Percentiles rank a stretch among this genome's conserved stretches.
Conservation (phyloP, 2,113 vertebrate genomes). For the Aegotheles bennettii region DNA sequence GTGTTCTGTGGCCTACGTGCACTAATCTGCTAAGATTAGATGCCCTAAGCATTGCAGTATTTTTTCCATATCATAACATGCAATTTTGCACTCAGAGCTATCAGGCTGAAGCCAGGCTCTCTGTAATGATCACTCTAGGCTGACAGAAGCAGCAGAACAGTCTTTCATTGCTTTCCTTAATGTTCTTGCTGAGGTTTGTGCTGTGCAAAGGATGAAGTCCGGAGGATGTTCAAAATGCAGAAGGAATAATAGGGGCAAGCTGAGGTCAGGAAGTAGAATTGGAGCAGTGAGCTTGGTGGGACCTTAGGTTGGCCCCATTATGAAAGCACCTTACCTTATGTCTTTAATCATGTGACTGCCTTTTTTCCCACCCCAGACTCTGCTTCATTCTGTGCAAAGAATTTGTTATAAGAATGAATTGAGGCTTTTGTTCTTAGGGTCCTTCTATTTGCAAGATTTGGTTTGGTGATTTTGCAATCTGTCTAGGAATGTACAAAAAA, state of each 20-base stretch:
- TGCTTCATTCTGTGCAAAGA: background rate
- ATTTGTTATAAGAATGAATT: background rate
- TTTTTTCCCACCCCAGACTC: background rate
- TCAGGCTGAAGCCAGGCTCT: rapidly evolving
- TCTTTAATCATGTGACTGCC: background rate
- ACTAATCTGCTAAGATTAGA: background rate
- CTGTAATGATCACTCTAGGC: background rate
- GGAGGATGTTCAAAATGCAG: background rate
- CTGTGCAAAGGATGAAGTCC: background rate
- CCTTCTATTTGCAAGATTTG: background rate
- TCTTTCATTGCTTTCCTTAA: background rate
- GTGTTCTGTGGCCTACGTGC: background rate
- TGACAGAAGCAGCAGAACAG: background rate
- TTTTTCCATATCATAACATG: background rate
- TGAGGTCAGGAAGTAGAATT: background rate
- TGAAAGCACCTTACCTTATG: background rate
- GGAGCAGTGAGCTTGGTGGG: conserved; percentile 14
- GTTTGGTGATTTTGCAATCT: background rate
- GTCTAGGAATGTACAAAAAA: background rate
- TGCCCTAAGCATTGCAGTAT: background rate
- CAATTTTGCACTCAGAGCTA: background rate
- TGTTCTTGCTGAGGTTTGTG: background rate
- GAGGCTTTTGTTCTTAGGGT: background rate
- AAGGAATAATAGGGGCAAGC: background rate
- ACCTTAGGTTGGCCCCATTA: background rate